Conservation (phyloP, 23 tunicate species). For the Clavelina lepadiformis region DNA sequence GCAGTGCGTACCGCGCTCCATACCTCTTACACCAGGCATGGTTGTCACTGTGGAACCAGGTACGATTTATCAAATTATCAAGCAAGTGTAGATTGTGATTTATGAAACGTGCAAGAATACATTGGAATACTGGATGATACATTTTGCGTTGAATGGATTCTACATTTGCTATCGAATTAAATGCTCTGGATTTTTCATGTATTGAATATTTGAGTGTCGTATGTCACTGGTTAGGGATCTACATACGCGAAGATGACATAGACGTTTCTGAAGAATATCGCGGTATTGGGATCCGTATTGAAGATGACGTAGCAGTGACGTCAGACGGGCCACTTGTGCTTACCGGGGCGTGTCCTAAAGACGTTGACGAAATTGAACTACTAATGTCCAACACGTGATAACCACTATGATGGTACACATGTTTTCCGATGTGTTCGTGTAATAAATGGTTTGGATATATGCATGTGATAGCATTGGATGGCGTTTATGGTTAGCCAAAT, state of each 20-base stretch:
- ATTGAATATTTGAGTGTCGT: background rate
- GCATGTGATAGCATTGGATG: too few relatives aligned
- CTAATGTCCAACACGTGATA: slow-evolving; percentile 16
- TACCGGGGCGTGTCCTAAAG: slow-evolving; percentile 65
- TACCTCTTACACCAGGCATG: slow-evolving; percentile 61
- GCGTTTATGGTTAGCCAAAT: too few relatives aligned
- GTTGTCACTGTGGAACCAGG: slow-evolving; percentile 96
- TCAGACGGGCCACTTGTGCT: slow-evolving; percentile 50
- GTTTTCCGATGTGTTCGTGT: too few relatives aligned
- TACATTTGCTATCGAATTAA: too few relatives aligned
- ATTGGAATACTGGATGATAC: too few relatives aligned
- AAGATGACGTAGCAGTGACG: slow-evolving; percentile 80
- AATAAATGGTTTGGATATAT: too few relatives aligned
- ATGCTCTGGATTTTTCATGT: too few relatives aligned
- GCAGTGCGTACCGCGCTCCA: slow-evolving; percentile 30
- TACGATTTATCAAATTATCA: too few relatives aligned
- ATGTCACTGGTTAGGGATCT: slow-evolving; percentile 56
- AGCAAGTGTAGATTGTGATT: too few relatives aligned
- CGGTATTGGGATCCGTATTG: slow-evolving; percentile 83
- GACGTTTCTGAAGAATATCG: slow-evolving; percentile 49
- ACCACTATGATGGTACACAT: too few relatives aligned
- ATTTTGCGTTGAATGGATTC: too few relatives aligned
- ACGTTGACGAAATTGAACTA: slow-evolving; percentile 60
- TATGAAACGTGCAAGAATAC: too few relatives aligned
- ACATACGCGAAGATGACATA: slow-evolving; percentile 47